A percentile compares a stretch with the other conserved stretches of the same genome.
Evolutionary conservation across 2,888 invertebrate genomes (phyloP).

Genomic region (Nasonovia ribisnigri): DNA sequence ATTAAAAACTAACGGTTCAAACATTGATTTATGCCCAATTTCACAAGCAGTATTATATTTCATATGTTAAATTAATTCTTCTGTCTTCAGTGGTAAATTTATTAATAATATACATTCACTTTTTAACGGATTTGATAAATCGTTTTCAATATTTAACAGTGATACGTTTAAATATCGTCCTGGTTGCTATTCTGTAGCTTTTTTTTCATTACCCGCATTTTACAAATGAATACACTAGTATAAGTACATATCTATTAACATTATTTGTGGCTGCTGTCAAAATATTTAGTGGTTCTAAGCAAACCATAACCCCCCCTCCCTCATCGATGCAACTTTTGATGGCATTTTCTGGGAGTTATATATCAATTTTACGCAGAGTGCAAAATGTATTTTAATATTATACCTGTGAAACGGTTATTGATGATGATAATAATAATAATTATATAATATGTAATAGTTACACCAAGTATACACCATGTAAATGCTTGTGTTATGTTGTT

Average conservation of each 20-base stretch:
- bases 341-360: no score
- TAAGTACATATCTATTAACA: neutral
- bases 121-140: neutral
- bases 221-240: neutral
- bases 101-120: neutral
- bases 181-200: neutral
- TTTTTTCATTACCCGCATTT: no score
- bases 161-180: neutral
- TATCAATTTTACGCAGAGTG: neutral
- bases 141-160: neutral
- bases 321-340: neutral
- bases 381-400: neutral
- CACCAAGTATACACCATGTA: neutral
- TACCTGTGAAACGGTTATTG: no score
- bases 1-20: neutral
- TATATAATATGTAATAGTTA: neutral
- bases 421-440: neutral
- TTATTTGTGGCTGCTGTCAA: neutral
- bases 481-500: neutral
- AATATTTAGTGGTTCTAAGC: no score
- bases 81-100: neutral
- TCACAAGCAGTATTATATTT: no score
- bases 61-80: neutral
- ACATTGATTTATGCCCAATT: no score
- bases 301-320: neutral